These are phyloP conservation scores for Falco punctatus DNA, from an alignment of 2,113 vertebrate genomes.

Conservation along the genomic window DNA sequence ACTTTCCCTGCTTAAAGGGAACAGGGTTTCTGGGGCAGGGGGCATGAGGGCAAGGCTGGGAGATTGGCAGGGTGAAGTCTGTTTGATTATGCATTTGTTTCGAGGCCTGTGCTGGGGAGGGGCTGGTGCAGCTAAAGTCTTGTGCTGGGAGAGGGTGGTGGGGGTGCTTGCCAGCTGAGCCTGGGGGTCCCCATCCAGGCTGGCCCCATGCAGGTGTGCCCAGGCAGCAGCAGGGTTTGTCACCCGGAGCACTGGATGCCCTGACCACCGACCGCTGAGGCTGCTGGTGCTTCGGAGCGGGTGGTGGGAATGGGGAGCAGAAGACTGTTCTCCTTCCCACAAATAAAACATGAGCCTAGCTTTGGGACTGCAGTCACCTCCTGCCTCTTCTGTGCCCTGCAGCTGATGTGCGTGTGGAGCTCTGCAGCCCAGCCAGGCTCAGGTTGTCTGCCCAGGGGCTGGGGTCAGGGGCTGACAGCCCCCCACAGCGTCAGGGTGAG, in stretches of 20 bases:
- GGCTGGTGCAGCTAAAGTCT: neutral
- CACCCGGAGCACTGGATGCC: neutral
- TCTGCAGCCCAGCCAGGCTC: neutral
- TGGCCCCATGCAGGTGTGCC: rapidly evolving
- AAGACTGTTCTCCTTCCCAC: too few species aligned
- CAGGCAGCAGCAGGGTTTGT: neutral
- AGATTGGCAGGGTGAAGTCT: neutral
- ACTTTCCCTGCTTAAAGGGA: neutral
- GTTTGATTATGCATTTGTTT: rapidly evolving
- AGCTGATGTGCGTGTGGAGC: neutral
- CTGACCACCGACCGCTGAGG: neutral
- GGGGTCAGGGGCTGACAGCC: neutral
- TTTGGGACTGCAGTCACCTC: neutral
- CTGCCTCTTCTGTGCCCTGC: neutral
- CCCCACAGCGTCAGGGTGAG: neutral
- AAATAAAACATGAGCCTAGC: rapidly evolving
- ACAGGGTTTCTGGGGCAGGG: neutral
- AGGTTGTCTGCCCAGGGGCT: neutral
- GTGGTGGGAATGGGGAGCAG: neutral
- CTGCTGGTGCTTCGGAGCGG: too few species aligned
- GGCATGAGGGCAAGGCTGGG: neutral
- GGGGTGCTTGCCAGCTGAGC: neutral
- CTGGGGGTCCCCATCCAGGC: neutral
- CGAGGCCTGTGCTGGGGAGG: too few species aligned
- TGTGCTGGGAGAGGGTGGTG: neutral